Conservation (phyloP, 1,140 invertebrate species). For the Catajapyx aquilonaris region DNA sequence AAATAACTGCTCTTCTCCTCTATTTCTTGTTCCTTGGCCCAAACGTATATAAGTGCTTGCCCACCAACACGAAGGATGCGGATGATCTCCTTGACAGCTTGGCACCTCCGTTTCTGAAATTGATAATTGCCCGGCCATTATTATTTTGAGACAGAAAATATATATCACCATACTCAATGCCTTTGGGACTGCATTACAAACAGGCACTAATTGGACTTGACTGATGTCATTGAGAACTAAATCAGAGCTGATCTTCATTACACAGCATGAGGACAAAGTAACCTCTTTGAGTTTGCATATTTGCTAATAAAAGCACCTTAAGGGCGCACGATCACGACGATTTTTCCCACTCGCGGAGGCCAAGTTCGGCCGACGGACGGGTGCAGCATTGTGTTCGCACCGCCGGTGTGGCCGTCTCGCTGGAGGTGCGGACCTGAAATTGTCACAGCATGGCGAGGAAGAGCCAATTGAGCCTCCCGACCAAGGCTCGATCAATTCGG, state of each 20-base stretch:
- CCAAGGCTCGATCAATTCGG: too few relatives aligned
- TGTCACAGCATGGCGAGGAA: too few relatives aligned
- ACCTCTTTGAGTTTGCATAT: too few relatives aligned
- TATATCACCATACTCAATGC: background rate
- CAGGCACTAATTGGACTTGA: slow-evolving; percentile 2
- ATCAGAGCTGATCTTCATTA: background rate
- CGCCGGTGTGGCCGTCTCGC: too few relatives aligned
- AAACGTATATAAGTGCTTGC: slow-evolving; percentile 69
- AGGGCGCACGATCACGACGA: too few relatives aligned
- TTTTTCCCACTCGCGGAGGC: too few relatives aligned
- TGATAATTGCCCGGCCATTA: slow-evolving; percentile 16
- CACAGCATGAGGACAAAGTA: slow-evolving; percentile 3
- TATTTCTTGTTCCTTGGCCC: slow-evolving; percentile 76
- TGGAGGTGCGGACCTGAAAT: too few relatives aligned
- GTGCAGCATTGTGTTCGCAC: too few relatives aligned
- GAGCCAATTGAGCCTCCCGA: too few relatives aligned
- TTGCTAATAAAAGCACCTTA: too few relatives aligned
- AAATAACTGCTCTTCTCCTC: slow-evolving; percentile 50
- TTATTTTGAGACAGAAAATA: slow-evolving; percentile 5
- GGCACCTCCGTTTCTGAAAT: slow-evolving; percentile 39
- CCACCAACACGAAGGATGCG: slow-evolving; percentile 48
- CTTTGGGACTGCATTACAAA: background rate
- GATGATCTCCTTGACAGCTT: slow-evolving; percentile 53
- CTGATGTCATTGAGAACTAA: background rate
- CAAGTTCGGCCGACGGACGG: too few relatives aligned